Evolutionary conservation across 2,113 vertebrate genomes (phyloP).

Genomic region (Podilymbus podiceps): DNA sequence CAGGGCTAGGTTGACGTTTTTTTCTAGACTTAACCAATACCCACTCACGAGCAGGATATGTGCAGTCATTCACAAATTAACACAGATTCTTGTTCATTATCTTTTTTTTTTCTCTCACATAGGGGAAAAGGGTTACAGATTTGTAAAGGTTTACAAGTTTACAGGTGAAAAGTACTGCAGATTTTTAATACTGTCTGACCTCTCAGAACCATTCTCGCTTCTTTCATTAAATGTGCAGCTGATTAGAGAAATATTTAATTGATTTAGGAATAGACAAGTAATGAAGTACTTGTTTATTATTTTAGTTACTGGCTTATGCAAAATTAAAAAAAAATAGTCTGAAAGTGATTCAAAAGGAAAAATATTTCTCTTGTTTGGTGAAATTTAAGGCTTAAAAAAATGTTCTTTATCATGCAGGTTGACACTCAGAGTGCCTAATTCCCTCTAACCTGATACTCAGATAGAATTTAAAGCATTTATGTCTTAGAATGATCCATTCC

Average conservation of each 20-base stretch:
- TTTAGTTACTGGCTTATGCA: not conserved
- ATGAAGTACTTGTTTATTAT: not conserved
- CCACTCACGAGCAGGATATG: rapidly evolving
- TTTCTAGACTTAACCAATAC: not conserved
- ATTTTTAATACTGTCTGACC: not conserved
- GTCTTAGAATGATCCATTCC: not conserved
- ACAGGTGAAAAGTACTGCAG: not conserved
- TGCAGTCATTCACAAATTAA: not conserved
- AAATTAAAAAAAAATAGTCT: not conserved
- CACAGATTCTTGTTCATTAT: not conserved
- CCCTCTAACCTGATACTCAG: not conserved
- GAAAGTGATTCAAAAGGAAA: not conserved
- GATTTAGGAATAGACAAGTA: not conserved
- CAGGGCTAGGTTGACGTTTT: not conserved
- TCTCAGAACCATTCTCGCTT: not conserved
- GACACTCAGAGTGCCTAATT: not conserved
- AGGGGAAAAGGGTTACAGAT: not conserved
- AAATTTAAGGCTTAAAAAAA: not conserved
- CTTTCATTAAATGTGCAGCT: not conserved
- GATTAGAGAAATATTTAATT: not conserved
- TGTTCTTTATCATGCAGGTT: not conserved
- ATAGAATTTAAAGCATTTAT: slow-evolving; percentile 5
- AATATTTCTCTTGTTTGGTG: not conserved
- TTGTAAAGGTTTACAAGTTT: no score
- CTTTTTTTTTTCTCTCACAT: not conserved